A percentile compares a stretch with the other conserved stretches of the same genome.
Conservation (phyloP, 2,888 invertebrate species). For the Willowsia nigromaculata region DNA sequence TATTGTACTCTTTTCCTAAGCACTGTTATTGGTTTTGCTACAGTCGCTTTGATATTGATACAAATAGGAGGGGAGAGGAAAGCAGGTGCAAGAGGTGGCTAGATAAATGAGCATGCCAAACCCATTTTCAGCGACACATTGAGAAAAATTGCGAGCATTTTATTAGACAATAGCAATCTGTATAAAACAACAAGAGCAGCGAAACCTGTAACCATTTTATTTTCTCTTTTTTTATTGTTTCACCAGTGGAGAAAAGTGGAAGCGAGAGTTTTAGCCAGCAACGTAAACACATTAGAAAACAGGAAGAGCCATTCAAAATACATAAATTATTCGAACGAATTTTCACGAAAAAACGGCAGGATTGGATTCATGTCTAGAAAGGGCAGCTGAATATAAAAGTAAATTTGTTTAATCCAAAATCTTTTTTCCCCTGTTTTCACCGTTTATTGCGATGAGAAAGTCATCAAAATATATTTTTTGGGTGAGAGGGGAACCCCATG, state of each 20-base stretch:
- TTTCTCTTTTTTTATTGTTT: too few species aligned
- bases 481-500: background rate
- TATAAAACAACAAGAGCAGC: background rate
- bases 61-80: background rate
- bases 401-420: background rate
- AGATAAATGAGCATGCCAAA: slow-evolving; percentile 5
- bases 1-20: too few species aligned
- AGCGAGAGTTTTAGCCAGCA: too few species aligned
- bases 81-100: background rate
- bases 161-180: background rate
- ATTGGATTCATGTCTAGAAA: background rate
- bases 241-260: too few species aligned
- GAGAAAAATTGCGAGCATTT: slow-evolving; percentile 32
- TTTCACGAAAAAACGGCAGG: background rate
- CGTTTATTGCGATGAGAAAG: background rate
- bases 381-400: background rate
- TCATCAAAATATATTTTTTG: slow-evolving; percentile 1
- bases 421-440: background rate
- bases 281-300: background rate
- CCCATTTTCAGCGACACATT: slow-evolving; percentile 34
- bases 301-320: background rate
- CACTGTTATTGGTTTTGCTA: too few species aligned
- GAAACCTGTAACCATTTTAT: background rate
- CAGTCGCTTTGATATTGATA: background rate
- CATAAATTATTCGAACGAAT: background rate